Percentiles rank a stretch among this genome's conserved stretches.
Evolutionary conservation across 2,888 invertebrate species (phyloP).

Genomic region (Thecophora atra): DNA sequence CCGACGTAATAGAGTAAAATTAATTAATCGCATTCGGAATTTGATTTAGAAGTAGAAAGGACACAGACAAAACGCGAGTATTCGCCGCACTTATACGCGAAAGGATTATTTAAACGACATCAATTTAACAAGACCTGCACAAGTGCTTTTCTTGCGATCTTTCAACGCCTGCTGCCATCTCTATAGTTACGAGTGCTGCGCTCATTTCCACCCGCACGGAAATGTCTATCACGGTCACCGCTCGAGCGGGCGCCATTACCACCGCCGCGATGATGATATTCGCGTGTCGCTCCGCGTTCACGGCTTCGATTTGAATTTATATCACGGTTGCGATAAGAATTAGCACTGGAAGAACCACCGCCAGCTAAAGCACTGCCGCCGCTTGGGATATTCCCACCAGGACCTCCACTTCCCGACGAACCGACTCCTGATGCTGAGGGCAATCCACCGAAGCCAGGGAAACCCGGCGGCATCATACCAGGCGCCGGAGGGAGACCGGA

Average conservation of each 20-base stretch:
- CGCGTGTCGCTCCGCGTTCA: constrained; percentile 55
- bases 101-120: constrained; percentile 9
- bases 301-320: constrained; percentile 56
- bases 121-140: constrained; percentile 9
- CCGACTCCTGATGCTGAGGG: constrained; percentile 34
- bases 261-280: constrained; percentile 58
- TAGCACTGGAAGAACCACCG: constrained; percentile 46
- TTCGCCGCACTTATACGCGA: constrained; percentile 20
- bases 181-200: constrained; percentile 50
- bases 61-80: constrained; percentile 8
- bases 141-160: not conserved
- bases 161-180: constrained; percentile 37
- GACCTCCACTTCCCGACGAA: constrained; percentile 48
- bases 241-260: constrained; percentile 44
- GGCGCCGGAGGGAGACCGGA: constrained; percentile 60
- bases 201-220: constrained; percentile 62
- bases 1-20: not conserved
- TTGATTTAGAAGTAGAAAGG: not conserved
- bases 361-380: constrained; percentile 45
- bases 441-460: constrained; percentile 45
- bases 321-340: constrained; percentile 58
- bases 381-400: constrained; percentile 45
- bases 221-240: constrained; percentile 67
- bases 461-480: constrained; percentile 55
- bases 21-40: no score